A percentile compares a stretch with the other conserved stretches of the same genome.
Conservation (phyloP, 2,888 invertebrate species). For the Lydus trimaculatus region DNA sequence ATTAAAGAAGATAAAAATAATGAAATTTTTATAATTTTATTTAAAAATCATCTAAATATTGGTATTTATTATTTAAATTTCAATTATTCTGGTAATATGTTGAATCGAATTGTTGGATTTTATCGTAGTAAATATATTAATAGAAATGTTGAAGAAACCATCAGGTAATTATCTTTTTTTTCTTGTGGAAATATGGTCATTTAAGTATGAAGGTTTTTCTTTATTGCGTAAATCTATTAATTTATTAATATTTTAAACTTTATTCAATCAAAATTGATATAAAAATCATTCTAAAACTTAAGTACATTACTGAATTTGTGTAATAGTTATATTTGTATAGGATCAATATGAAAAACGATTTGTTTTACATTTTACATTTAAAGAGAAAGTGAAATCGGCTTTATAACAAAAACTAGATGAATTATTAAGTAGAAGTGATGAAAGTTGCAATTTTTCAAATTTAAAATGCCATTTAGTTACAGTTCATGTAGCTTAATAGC, state of each 20-base stretch:
- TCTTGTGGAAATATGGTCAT: too few relatives aligned
- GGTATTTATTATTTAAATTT: slow-evolving; percentile 67
- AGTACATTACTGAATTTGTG: too few relatives aligned
- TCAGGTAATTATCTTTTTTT: neutral
- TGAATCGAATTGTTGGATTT: slow-evolving; percentile 73
- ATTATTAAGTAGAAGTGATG: neutral
- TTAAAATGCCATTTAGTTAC: too few relatives aligned
- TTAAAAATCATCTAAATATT: slow-evolving; percentile 45
- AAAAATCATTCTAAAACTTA: too few relatives aligned
- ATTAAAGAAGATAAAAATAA: slow-evolving; percentile 46
- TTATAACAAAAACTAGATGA: neutral
- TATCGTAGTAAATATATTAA: slow-evolving; percentile 71
- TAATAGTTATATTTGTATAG: too few relatives aligned
- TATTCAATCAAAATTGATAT: neutral
- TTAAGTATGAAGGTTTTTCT: slow-evolving; percentile 8
- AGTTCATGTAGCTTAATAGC: too few relatives aligned
- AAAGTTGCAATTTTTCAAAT: neutral
- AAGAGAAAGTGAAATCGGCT: neutral
- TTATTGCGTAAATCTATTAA: neutral
- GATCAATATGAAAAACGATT: neutral
- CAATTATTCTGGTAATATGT: slow-evolving; percentile 69
- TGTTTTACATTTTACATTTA: too few relatives aligned
- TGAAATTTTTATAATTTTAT: slow-evolving; percentile 48
- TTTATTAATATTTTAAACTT: neutral
- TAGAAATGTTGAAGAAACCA: neutral